Percentiles rank a stretch among this genome's conserved stretches.
phyloP scores from a whole-genome alignment of 2,888 invertebrate genomes.

The Limnephilus lunatus region DNA sequence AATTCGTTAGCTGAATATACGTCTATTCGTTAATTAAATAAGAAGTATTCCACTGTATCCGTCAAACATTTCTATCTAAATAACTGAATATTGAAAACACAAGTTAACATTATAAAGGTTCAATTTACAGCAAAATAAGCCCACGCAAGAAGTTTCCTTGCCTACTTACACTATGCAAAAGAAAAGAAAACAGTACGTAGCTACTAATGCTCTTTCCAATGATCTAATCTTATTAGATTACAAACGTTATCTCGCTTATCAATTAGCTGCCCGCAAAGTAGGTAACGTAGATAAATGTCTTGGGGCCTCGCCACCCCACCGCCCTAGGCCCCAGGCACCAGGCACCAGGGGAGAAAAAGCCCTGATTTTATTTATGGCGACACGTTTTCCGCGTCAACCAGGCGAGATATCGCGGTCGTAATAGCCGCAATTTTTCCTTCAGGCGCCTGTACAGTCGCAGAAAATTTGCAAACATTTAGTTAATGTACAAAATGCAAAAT shows the following conservation, averaged over 20 bases:
- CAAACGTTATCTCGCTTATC: background rate
- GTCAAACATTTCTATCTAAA: background rate
- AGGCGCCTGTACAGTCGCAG: slow-evolving; percentile 2
- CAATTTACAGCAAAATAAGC: background rate
- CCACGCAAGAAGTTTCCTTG: background rate
- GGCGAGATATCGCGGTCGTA: background rate
- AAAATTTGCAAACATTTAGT: slow-evolving; percentile 2
- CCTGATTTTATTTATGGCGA: slow-evolving; percentile 2
- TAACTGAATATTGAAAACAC: background rate
- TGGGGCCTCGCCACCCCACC: background rate
- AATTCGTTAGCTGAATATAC: no score
- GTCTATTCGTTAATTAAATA: no score
- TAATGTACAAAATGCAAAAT: background rate
- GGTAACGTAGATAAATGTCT: background rate
- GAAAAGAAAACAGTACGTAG: background rate
- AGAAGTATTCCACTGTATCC: background rate
- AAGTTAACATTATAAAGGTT: background rate
- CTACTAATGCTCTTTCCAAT: background rate
- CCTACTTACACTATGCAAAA: background rate
- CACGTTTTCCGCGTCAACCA: slow-evolving; percentile 2
- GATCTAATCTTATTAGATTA: background rate
- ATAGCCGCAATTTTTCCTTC: background rate
- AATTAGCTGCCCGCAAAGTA: background rate
- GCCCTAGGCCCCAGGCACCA: background rate
- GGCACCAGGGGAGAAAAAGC: background rate